Percentiles rank a stretch among this genome's conserved stretches.
Conservation (phyloP, 2,113 vertebrate species). For the Anolis sagrei region DNA sequence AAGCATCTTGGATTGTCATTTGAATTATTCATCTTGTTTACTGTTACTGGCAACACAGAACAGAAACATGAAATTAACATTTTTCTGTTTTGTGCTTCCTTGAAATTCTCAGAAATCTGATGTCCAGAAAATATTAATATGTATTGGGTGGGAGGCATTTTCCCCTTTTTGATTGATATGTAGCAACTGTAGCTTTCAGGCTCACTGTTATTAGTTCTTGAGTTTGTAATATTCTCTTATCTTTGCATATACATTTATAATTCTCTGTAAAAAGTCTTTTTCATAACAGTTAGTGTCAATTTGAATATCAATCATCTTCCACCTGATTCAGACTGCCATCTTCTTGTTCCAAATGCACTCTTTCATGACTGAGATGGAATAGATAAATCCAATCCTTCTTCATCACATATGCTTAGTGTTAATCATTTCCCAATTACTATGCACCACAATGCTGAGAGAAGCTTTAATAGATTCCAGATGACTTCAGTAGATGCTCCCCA, state of each 20-base stretch:
- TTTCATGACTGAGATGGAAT: not conserved
- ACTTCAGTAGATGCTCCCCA: no score
- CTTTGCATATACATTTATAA: conserved; percentile 1
- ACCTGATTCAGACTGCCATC: not conserved
- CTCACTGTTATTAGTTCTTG: conserved; percentile 20
- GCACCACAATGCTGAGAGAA: no score
- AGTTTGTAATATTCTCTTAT: conserved; percentile 18
- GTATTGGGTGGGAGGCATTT: no score
- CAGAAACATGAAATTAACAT: not conserved
- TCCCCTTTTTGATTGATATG: not conserved
- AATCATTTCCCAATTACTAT: no score
- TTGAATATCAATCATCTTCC: not conserved
- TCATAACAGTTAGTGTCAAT: conserved; percentile 11
- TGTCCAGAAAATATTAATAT: not conserved
- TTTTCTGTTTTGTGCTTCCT: not conserved
- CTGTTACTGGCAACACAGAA: not conserved
- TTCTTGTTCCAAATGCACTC: conserved; percentile 1
- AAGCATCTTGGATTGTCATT: no score
- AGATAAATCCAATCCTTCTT: not conserved
- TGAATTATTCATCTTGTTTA: not conserved
- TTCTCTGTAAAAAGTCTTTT: conserved; percentile 30
- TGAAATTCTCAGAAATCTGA: not conserved
- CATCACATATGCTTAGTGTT: no score
- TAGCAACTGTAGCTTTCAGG: conserved; percentile 20
- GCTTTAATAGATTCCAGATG: no score